A percentile compares a stretch with the other conserved stretches of the same genome.
Conservation (phyloP, 2,797 vertebrate genomes). For the Orientallactaga sibirica region DNA sequence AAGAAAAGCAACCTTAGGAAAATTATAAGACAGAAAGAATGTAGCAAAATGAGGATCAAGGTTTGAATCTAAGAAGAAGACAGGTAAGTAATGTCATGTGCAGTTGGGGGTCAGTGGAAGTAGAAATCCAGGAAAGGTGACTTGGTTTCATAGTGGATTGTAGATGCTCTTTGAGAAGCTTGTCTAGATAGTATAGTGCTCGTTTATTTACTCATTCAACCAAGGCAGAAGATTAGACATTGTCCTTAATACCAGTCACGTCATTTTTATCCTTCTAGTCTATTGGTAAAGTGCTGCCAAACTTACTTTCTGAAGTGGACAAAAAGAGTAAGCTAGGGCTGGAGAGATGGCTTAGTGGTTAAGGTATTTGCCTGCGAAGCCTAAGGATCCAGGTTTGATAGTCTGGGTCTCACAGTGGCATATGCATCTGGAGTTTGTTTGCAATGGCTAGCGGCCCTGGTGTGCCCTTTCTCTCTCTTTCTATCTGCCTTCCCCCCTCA, state of each 20-base stretch:
- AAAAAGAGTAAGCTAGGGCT: slow-evolving; percentile 20
- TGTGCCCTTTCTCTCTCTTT: too few relatives aligned
- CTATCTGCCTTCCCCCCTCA: too few relatives aligned
- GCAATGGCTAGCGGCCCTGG: too few relatives aligned
- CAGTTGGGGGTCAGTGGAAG: slow-evolving; percentile 7
- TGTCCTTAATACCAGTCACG: not conserved
- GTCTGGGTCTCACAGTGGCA: too few relatives aligned
- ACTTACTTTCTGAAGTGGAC: slow-evolving; percentile 31
- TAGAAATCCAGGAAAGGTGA: slow-evolving; percentile 41
- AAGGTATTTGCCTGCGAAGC: too few relatives aligned
- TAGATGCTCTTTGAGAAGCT: slow-evolving; percentile 37
- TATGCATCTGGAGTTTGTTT: too few relatives aligned
- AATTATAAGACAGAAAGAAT: slow-evolving; percentile 44
- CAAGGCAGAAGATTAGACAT: slow-evolving; percentile 32
- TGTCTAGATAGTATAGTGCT: not conserved
- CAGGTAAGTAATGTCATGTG: not conserved
- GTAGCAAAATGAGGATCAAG: slow-evolving; percentile 13
- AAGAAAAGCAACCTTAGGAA: slow-evolving; percentile 42
- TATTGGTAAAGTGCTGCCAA: slow-evolving; percentile 29
- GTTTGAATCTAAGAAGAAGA: slow-evolving; percentile 33
- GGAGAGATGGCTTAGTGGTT: too few relatives aligned
- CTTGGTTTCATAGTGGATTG: slow-evolving; percentile 13
- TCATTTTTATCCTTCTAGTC: not conserved
- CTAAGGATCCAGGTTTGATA: too few relatives aligned
- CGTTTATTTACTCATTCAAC: slow-evolving; percentile 39